Percentiles rank a stretch among this genome's conserved stretches.
These are phyloP conservation scores for Quadroppia sp. DNA, from an alignment of 2,888 invertebrate genomes.

Conservation along the genomic window DNA sequence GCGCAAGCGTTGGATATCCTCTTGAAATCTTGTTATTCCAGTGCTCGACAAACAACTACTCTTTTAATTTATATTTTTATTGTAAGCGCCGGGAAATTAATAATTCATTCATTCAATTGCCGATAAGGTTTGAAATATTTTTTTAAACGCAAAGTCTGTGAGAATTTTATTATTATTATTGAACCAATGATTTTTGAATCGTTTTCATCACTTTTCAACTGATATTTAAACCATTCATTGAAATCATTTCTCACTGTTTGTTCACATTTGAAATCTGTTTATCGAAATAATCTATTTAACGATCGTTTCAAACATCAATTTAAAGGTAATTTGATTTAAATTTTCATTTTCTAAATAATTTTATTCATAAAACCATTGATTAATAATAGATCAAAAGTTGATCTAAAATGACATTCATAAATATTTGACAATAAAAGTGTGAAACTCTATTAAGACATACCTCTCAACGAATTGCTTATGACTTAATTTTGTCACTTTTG, in stretches of 20 bases:
- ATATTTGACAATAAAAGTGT: too few species aligned
- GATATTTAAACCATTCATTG: too few species aligned
- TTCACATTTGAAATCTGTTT: too few species aligned
- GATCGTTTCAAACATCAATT: too few species aligned
- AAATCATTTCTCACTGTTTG: too few species aligned
- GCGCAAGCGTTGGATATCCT: not conserved
- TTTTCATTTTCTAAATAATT: too few species aligned
- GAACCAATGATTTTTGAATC: not conserved
- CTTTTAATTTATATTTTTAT: not conserved
- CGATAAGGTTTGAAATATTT: not conserved
- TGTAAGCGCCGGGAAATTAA: not conserved
- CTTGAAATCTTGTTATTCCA: not conserved
- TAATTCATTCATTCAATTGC: not conserved
- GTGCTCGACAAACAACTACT: not conserved
- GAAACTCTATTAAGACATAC: slow-evolving; percentile 54
- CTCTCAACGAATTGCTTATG: slow-evolving; percentile 66
- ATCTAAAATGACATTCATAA: too few species aligned
- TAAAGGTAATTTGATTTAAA: too few species aligned
- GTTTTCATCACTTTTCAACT: too few species aligned
- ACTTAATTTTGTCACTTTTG: slow-evolving; percentile 64
- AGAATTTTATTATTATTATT: not conserved
- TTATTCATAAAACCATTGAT: not conserved
- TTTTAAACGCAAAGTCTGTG: not conserved
- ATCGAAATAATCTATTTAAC: too few species aligned
- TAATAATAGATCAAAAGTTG: not conserved